Conservation (phyloP, 2,113 vertebrate genomes). For the Octodon degus region DNA sequence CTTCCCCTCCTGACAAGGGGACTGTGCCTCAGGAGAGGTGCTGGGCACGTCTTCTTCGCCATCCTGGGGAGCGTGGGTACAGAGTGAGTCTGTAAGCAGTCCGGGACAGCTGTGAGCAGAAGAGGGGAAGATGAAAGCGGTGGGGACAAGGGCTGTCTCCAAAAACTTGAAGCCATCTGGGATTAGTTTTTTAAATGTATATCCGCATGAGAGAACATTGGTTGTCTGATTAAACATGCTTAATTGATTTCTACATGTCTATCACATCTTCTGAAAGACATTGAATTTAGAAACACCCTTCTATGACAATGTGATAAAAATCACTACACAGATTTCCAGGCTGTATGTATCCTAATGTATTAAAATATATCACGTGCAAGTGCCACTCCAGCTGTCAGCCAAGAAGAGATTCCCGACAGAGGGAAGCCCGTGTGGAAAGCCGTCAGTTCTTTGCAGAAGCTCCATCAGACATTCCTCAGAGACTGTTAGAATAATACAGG, state of each 20-base stretch:
- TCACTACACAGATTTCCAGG: not conserved
- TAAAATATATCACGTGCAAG: not conserved
- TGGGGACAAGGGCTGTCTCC: not conserved
- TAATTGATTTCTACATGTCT: not conserved
- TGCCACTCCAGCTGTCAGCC: not conserved
- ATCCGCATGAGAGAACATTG: not conserved
- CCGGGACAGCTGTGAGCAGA: not conserved
- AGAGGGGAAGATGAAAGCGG: not conserved
- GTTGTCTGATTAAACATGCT: not conserved
- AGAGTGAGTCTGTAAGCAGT: no score
- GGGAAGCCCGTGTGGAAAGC: not conserved
- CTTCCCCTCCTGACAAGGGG: not conserved
- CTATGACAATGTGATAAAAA: not conserved
- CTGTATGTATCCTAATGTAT: not conserved
- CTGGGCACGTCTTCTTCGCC: not conserved
- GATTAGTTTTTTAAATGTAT: not conserved
- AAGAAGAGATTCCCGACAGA: not conserved
- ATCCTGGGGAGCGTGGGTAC: not conserved
- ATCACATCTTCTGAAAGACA: constrained; percentile 8
- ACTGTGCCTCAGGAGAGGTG: fast-evolving
- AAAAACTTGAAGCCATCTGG: not conserved
- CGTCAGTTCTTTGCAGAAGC: not conserved
- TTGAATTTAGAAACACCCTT: not conserved
- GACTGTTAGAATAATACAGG: not conserved
- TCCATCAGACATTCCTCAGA: not conserved